phyloP scores from a whole-genome alignment of 2,888 invertebrate genomes.

The Pterobdella sp. region DNA sequence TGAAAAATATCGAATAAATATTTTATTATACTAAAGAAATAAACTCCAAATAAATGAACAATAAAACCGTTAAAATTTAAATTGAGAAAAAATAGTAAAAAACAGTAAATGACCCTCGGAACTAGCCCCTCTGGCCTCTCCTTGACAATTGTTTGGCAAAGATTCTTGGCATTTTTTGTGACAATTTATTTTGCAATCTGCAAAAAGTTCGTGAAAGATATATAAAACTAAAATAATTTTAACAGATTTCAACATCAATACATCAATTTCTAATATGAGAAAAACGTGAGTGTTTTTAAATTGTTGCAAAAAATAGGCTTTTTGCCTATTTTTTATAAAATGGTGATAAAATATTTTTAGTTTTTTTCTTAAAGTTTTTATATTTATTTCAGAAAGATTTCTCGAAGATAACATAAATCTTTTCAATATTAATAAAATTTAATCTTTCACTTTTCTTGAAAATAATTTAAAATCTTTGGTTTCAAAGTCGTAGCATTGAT shows the following conservation, averaged over 20 bases:
- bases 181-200: slow-evolving; percentile 94
- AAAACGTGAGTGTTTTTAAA: neutral
- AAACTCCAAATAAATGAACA: too few species aligned
- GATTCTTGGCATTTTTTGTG: slow-evolving; percentile 87
- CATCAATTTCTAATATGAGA: neutral
- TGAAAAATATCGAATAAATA: neutral
- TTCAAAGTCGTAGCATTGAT: neutral
- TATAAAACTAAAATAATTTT: too few species aligned
- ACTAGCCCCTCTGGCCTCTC: slow-evolving; percentile 38
- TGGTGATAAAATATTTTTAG: neutral
- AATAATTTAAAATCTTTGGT: neutral
- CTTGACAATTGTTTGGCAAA: slow-evolving; percentile 87
- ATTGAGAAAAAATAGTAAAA: neutral
- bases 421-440: neutral
- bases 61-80: too few species aligned
- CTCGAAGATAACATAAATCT: neutral
- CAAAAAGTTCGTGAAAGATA: slow-evolving; percentile 38
- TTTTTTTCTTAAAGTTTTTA: neutral
- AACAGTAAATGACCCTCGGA: neutral
- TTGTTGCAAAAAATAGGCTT: too few species aligned
- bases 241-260: too few species aligned
- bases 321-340: neutral
- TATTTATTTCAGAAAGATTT: neutral
- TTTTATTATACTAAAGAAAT: neutral
- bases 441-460: neutral